Base-by-base conservation (phyloP, 2,113 vertebrate genomes). In the Cygnus atratus region DNA sequence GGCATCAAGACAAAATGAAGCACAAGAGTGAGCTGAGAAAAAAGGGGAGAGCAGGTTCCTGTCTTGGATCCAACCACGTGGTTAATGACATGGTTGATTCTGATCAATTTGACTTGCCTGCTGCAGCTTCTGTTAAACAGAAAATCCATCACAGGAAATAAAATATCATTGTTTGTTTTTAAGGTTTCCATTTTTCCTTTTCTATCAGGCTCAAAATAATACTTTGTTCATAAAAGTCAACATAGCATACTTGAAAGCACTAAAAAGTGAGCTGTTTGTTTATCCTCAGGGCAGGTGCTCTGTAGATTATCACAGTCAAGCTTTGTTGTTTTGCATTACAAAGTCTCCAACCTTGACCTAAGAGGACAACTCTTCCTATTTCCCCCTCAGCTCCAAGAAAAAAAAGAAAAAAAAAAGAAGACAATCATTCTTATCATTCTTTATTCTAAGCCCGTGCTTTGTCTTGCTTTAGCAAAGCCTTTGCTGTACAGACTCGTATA, bases 281-380 rank as follows among this genome's bases (percentile, higher is more conserved):
- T 96, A 96, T 95, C 96, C 96, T 96, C 92, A 68, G 96, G 96
- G 95, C 91, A 93, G 93, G 95, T 93, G 81, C 90, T 96, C 75
- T 92, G 77, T 86, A 91, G 94, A 96, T 94, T 94, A 96, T 96
- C 94, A 93, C 81, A 96, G 87, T 58, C 85, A 83, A 70, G 83
- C 80, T 93, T 96, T 94, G 93, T 88, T 92, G 48, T 89, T 97
- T 80, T 90, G 88, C 43, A 37, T 87, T 73, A 84, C 79, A 88
- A 88, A 88, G 88, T 87, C 71, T 93, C 84, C 92, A 94, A 54
- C 95, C 93, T 90, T 96, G 94, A 97, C 96, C 93, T 92, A 68
- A 68, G 73, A 88, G 68, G 62, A 84, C 54, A 41, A 59, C 86
- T 95, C 81, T 84, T 80, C 68, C 70, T 48, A 35, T n/a, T 59